phyloP scores from a whole-genome alignment of 2,113 vertebrate genomes.

The Canis aureus region DNA sequence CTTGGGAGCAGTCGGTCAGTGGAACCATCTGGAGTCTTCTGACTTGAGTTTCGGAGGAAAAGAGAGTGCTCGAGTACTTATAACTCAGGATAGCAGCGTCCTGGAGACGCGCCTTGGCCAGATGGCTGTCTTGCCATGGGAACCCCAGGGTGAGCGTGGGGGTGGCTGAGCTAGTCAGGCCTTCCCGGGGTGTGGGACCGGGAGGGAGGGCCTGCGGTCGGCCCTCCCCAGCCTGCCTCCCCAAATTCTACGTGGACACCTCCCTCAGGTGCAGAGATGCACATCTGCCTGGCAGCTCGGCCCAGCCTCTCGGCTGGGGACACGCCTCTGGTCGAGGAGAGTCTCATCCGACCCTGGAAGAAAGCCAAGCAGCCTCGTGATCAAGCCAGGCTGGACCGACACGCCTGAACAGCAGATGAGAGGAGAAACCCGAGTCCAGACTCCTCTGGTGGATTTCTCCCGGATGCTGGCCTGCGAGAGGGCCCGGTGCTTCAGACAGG shows the following conservation, averaged over 20 bases:
- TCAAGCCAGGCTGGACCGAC: background rate
- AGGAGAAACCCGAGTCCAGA: accelerated
- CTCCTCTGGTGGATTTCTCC: background rate
- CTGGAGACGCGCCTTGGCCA: background rate
- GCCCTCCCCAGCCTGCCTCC: background rate
- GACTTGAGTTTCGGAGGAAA: slow-evolving; percentile 32
- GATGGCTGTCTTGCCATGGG: background rate
- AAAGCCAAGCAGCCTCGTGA: background rate
- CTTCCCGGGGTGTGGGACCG: background rate
- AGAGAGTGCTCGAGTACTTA: background rate
- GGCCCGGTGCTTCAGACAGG: background rate
- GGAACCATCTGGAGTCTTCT: slow-evolving; percentile 63
- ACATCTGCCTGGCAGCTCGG: background rate
- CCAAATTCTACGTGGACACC: accelerated
- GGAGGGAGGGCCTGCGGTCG: background rate
- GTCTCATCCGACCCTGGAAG: background rate
- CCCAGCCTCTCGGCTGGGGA: background rate
- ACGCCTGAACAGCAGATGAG: accelerated
- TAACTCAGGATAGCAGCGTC: background rate
- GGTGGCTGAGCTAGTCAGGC: background rate
- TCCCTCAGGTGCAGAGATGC: background rate
- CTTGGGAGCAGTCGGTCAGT: slow-evolving; percentile 8
- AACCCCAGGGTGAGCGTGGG: background rate
- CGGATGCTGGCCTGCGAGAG: background rate
- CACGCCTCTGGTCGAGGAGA: background rate